Percentiles rank a stretch among this genome's conserved stretches.
Conservation (phyloP, 2,797 vertebrate species). For the Bovichtus variegatus region DNA sequence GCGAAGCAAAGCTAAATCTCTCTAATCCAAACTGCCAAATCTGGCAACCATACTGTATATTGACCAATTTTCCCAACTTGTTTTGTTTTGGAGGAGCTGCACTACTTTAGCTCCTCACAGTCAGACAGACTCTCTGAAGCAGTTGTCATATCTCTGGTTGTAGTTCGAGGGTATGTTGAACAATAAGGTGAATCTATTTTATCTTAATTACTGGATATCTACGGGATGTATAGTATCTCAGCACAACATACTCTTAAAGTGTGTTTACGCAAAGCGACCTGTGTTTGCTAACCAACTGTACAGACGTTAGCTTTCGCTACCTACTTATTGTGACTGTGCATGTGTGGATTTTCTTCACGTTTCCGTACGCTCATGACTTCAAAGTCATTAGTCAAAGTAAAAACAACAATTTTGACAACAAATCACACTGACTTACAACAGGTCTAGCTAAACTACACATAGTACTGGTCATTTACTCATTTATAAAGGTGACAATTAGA, state of each 20-base stretch:
- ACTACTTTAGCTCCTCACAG: neutral
- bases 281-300: no score
- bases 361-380: neutral
- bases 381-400: no score
- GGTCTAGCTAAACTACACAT: neutral
- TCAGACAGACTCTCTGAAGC: neutral
- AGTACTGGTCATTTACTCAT: neutral
- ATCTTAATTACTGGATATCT: neutral
- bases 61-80: neutral
- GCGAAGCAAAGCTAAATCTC: constrained; percentile 17
- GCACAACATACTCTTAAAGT: no score
- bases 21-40: neutral
- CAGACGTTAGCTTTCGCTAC: no score
- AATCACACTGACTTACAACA: neutral
- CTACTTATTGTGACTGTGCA: no score
- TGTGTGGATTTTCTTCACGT: no score
- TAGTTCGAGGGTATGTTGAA: neutral
- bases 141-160: neutral
- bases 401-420: no score
- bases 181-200: neutral
- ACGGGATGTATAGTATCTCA: neutral
- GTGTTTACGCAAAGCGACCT: no score
- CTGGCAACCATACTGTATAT: neutral
- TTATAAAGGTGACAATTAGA: neutral
- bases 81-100: neutral